phyloP scores from a whole-genome alignment of 2,113 vertebrate genomes.

The Alligator sinensis region DNA sequence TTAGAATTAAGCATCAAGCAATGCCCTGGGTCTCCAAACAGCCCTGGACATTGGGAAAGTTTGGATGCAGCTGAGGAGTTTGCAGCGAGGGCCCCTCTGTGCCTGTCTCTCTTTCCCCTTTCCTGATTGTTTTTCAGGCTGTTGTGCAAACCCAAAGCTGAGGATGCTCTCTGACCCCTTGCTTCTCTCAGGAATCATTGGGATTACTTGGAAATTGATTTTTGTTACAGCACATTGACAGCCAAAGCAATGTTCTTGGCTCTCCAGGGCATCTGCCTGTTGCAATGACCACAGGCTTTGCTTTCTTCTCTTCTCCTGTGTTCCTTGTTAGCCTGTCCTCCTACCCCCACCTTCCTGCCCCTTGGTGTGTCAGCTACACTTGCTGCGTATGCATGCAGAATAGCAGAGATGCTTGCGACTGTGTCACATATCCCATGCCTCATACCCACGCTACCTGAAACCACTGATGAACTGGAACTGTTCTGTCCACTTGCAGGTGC shows the following conservation, averaged over 20 bases:
- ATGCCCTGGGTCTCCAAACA: not conserved
- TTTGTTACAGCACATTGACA: not conserved
- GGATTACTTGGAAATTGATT: not conserved
- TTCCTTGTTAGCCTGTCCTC: not conserved
- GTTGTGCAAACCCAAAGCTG: not conserved
- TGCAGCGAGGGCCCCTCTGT: fast-evolving
- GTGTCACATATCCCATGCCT: not conserved
- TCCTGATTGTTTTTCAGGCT: not conserved
- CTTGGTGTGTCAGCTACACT: not conserved
- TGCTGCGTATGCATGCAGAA: not conserved
- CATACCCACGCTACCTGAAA: not conserved
- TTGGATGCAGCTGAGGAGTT: fast-evolving
- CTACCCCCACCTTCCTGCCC: not conserved
- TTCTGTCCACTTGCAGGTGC: not conserved
- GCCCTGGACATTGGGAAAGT: conserved; percentile 5
- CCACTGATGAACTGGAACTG: not conserved
- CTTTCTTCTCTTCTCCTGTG: not conserved
- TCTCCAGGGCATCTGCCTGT: not conserved
- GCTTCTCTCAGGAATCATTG: not conserved
- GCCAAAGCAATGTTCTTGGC: not conserved
- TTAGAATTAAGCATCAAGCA: not conserved
- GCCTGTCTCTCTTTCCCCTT: fast-evolving
- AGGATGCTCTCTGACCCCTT: not conserved
- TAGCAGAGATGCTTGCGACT: not conserved
- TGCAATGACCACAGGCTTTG: not conserved